Evolutionary conservation across 1,140 invertebrate species (phyloP).

Genomic region (Saccostrea cuccullata): DNA sequence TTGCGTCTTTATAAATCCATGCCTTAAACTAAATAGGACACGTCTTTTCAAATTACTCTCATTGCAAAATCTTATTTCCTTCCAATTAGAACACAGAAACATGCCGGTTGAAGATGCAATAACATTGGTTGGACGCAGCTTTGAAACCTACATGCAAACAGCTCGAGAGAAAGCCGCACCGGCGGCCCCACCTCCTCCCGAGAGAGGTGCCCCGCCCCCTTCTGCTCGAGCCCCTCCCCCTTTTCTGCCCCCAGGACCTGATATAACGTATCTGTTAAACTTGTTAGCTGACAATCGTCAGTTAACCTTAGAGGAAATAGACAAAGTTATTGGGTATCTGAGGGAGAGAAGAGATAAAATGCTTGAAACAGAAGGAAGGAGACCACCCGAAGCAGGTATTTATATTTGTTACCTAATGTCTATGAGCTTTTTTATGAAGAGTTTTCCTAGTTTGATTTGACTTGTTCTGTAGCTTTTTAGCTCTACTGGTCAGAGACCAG

Average conservation of each 20-base stretch:
- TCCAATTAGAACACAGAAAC: slow-evolving; percentile 89
- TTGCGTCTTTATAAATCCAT: not conserved
- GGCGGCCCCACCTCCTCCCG: slow-evolving; percentile 37
- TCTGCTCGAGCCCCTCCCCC: slow-evolving; percentile 47
- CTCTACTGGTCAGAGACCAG: too few species aligned
- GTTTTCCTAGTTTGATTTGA: not conserved
- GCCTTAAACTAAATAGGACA: not conserved
- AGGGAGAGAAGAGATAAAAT: slow-evolving; percentile 84
- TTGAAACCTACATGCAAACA: slow-evolving; percentile 85
- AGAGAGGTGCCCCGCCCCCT: slow-evolving; percentile 45
- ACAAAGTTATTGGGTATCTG: slow-evolving; percentile 88
- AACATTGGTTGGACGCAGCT: slow-evolving; percentile 87
- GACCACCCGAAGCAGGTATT: slow-evolving; percentile 24
- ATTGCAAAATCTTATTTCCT: slow-evolving; percentile 36
- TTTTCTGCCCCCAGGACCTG: slow-evolving; percentile 66
- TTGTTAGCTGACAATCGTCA: slow-evolving; percentile 88
- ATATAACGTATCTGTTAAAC: slow-evolving; percentile 86
- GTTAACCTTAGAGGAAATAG: slow-evolving; percentile 89
- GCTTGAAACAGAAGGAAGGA: slow-evolving; percentile 59
- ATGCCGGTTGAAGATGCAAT: slow-evolving; percentile 95
- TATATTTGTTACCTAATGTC: not conserved
- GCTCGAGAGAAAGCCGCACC: slow-evolving; percentile 64
- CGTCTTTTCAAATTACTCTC: not conserved
- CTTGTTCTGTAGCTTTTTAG: not conserved
- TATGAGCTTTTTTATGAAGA: not conserved